These are phyloP conservation scores for Phenacoccus solenopsis DNA, from an alignment of 1,140 invertebrate genomes.

Conservation along the genomic window DNA sequence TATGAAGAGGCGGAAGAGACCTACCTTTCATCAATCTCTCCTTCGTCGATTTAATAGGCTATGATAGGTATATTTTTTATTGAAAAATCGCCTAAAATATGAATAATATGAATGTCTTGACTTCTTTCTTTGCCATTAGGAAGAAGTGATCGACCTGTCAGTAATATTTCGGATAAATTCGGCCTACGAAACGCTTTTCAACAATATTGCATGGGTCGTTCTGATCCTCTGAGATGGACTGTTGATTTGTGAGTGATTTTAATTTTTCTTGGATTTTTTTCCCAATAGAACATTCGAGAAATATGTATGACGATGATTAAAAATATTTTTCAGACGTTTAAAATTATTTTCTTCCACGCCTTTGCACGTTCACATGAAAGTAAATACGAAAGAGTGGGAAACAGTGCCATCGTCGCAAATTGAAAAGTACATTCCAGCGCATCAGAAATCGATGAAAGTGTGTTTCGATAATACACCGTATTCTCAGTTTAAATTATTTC, in stretches of 20 bases:
- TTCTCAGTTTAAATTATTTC: neutral
- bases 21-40: too few relatives aligned
- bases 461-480: neutral
- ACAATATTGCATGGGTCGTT: neutral
- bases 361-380: neutral
- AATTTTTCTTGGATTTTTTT: neutral
- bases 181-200: neutral
- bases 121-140: too few relatives aligned
- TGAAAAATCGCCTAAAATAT: too few relatives aligned
- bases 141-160: too few relatives aligned
- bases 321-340: slow-evolving; percentile 1
- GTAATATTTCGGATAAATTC: neutral
- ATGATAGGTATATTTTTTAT: too few relatives aligned
- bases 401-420: neutral
- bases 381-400: slow-evolving; percentile 4
- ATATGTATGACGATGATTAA: neutral
- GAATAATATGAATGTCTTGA: too few relatives aligned
- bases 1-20: too few relatives aligned
- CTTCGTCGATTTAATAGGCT: too few relatives aligned
- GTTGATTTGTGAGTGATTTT: neutral
- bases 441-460: neutral
- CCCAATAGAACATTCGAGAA: neutral
- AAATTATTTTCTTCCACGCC: neutral
- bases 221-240: neutral
- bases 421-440: neutral